A percentile compares a stretch with the other conserved stretches of the same genome.
phyloP scores from a whole-genome alignment of 2,797 vertebrate species.

The Gymnoscopelus microlampas region DNA sequence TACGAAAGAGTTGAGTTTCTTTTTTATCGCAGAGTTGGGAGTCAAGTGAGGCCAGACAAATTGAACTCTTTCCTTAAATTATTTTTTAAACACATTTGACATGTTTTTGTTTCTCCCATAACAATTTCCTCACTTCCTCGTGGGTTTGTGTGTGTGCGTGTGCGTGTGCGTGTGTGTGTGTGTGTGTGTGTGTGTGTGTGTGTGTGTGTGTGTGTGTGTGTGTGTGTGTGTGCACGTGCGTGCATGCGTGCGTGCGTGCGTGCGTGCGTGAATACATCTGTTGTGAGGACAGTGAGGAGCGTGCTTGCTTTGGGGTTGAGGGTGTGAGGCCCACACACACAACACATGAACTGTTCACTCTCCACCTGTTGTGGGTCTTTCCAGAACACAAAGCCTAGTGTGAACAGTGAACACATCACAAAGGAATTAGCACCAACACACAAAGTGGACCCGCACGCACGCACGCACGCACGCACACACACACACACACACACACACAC shows the following conservation, averaged over 20 bases:
- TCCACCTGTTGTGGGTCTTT: slow-evolving; percentile 27
- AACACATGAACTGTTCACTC: not conserved
- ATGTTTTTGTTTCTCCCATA: slow-evolving; percentile 22
- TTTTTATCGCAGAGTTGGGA: not conserved
- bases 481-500: not conserved
- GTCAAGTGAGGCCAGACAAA: not conserved
- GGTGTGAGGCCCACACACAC: slow-evolving; percentile 44
- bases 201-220: no score
- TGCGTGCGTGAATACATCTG: slow-evolving; percentile 40
- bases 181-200: no score
- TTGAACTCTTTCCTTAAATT: not conserved
- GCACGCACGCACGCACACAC: slow-evolving; percentile 23
- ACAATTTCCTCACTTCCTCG: slow-evolving; percentile 29
- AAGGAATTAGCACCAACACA: slow-evolving; percentile 20
- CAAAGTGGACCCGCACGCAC: slow-evolving; percentile 6
- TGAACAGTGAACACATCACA: slow-evolving; percentile 26
- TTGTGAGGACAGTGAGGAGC: slow-evolving; percentile 21
- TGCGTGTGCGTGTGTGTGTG: slow-evolving; percentile 20
- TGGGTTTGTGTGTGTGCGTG: slow-evolving; percentile 21
- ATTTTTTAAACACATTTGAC: not conserved
- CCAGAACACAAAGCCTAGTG: not conserved
- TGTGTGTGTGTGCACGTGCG: slow-evolving; percentile 1
- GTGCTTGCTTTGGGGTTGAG: slow-evolving; percentile 10
- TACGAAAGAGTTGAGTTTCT: no score
- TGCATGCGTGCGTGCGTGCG: not conserved